phyloP scores from a whole-genome alignment of 2,797 vertebrate species.

The Anguilla pacifica region DNA sequence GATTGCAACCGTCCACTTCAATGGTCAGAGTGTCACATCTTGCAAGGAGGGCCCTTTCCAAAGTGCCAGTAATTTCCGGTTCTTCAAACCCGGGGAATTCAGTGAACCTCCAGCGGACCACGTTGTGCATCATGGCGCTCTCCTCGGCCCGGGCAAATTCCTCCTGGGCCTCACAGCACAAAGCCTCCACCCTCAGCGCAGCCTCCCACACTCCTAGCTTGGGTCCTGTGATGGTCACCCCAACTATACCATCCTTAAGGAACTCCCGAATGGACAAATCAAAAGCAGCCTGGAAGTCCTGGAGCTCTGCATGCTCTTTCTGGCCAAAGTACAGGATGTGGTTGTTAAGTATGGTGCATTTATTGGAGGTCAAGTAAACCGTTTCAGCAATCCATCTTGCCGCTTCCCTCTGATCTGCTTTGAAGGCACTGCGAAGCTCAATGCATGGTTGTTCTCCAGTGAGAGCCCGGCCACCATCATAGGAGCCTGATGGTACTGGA shows the following conservation, averaged over 20 bases:
- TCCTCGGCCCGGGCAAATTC: constrained; percentile 62
- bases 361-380: constrained; percentile 33
- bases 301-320: constrained; percentile 66
- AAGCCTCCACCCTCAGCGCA: constrained; percentile 69
- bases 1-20: not conserved
- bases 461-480: no score
- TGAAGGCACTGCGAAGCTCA: constrained; percentile 46
- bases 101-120: constrained; percentile 55
- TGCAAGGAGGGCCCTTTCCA: constrained; percentile 36
- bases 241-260: constrained; percentile 54
- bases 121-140: constrained; percentile 39
- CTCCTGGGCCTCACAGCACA: constrained; percentile 72
- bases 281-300: constrained; percentile 18
- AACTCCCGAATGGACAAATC: constrained; percentile 58
- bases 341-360: constrained; percentile 71
- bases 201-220: constrained; percentile 37
- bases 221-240: constrained; percentile 65
- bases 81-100: constrained; percentile 14
- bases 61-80: constrained; percentile 29
- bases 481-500: not conserved
- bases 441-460: constrained; percentile 50
- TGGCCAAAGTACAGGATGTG: constrained; percentile 72
- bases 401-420: constrained; percentile 61
- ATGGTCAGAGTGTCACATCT: rapidly evolving
- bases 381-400: constrained; percentile 59